phyloP scores from a whole-genome alignment of 92 coral and sea anemone genomes.

The Parazoanthus darwini region DNA sequence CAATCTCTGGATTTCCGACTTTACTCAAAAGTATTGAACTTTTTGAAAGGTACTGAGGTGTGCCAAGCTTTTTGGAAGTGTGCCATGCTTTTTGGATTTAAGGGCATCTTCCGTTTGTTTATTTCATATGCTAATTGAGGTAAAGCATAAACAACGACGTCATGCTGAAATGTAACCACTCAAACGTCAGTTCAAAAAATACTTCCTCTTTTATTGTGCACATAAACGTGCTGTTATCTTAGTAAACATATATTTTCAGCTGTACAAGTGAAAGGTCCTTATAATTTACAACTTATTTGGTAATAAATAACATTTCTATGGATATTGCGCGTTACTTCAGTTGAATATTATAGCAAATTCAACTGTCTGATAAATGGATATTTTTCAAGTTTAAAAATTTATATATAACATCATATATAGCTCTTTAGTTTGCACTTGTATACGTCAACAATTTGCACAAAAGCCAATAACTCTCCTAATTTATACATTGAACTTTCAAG shows the following conservation, averaged over 20 bases:
- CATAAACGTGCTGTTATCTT: constrained; percentile 32
- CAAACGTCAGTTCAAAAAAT: not conserved
- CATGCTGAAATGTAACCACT: not conserved
- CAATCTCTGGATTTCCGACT: no score
- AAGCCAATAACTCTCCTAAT: not conserved
- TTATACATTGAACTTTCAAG: constrained; percentile 2
- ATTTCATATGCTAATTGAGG: no score
- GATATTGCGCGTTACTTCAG: constrained; percentile 18
- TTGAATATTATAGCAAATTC: not conserved
- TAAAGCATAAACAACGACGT: no score
- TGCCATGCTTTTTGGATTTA: no score
- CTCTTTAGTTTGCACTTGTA: not conserved
- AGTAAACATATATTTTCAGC: constrained; percentile 32
- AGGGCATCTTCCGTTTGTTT: no score
- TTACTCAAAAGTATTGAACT: no score
- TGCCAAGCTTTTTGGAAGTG: no score
- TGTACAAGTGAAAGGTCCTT: constrained; percentile 22
- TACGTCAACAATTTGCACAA: not conserved
- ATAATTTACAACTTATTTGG: constrained; percentile 43
- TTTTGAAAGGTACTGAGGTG: no score
- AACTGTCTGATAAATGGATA: constrained; percentile 10
- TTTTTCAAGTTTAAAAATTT: constrained; percentile 1
- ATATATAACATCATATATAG: constrained; percentile 31
- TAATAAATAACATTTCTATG: constrained; percentile 38
- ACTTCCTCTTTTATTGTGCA: constrained; percentile 28